Base-by-base conservation (phyloP, 1,140 invertebrate species). In the Drosophila sp. region DNA sequence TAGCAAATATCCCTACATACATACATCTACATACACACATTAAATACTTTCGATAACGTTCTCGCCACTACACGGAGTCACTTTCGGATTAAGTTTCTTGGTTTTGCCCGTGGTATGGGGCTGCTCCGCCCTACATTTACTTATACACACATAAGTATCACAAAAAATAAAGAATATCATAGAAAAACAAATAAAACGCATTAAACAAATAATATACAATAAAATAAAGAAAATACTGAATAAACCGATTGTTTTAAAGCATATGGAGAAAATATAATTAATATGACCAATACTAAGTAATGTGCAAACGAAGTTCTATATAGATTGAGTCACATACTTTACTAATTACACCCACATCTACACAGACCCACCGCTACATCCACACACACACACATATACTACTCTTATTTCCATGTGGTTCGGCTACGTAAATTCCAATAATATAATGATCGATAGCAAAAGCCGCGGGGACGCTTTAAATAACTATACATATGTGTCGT, bases 131-230 rank as follows among this genome's bases (percentile, higher is more conserved):
- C 41, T 38, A 25, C 11, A 17, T 30, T 56, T 32, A 32, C 47
- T 63, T 63, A 41, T 64, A 64, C 41, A 69, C 65, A 68, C 50
- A 71, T 63, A 66, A 63, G 54, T 65, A 30, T 11, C 44, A 25
- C 33, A 44, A 64, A 71, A 60, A 78, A 47, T 65, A 40, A 66
- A 79, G 69, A 65, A 60, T 41, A 54, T 65, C 35, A 71, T 1
- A 11, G 35, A 62, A 55, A 61, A 70, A 58, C 40, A 65, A 70
- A 44, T 50, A 27, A 50, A 50, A 50, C 44, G 54, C 41, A 57
- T 25, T 1, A 10, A 23, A 58, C 17, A 23, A 38, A 33, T 38
- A 38, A 56, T 44, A 4, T 33, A 44, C 17, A 40, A 27, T 44
- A 55, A 47, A 56, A 71, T n/a, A 8, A 33, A 29, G 17, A 67